phyloP scores from a whole-genome alignment of 2,113 vertebrate genomes.

The Neodontobutis hainanensis region DNA sequence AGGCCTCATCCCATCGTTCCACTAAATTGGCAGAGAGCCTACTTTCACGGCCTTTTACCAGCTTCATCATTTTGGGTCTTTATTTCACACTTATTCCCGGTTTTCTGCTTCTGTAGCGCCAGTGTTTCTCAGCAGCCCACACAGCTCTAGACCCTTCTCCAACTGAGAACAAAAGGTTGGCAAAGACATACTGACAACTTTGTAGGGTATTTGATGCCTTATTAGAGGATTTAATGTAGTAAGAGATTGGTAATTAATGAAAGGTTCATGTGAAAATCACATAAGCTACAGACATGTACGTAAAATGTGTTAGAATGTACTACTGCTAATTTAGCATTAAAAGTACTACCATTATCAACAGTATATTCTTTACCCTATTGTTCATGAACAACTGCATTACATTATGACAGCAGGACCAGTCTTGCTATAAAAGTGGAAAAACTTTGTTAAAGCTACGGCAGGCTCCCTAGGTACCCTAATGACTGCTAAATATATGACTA shows the following conservation, averaged over 20 bases:
- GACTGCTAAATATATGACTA: constrained; percentile 51
- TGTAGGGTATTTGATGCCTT: neutral
- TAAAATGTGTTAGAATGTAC: too few relatives aligned
- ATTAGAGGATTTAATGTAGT: neutral
- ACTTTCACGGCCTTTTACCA: constrained; percentile 66
- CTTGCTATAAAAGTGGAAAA: constrained; percentile 19
- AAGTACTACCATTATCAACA: too few relatives aligned
- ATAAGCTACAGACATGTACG: too few relatives aligned
- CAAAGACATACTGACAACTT: constrained; percentile 6
- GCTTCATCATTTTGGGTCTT: constrained; percentile 57
- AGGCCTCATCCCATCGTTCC: constrained; percentile 45
- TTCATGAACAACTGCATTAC: constrained; percentile 1
- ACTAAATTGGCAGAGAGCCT: constrained; percentile 43
- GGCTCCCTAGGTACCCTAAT: constrained; percentile 37
- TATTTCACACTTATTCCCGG: constrained; percentile 64
- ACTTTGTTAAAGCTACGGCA: constrained; percentile 24
- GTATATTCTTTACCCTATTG: neutral
- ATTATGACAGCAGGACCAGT: constrained; percentile 15
- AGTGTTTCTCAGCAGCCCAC: constrained; percentile 30
- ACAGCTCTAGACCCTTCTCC: neutral
- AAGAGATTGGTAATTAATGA: too few relatives aligned
- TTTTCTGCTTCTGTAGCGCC: constrained; percentile 49
- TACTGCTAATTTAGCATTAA: too few relatives aligned
- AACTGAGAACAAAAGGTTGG: constrained; percentile 36
- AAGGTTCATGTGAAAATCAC: too few relatives aligned